These are phyloP conservation scores for Drosophila sucinea DNA, from an alignment of 1,140 invertebrate genomes.

Conservation along the genomic window DNA sequence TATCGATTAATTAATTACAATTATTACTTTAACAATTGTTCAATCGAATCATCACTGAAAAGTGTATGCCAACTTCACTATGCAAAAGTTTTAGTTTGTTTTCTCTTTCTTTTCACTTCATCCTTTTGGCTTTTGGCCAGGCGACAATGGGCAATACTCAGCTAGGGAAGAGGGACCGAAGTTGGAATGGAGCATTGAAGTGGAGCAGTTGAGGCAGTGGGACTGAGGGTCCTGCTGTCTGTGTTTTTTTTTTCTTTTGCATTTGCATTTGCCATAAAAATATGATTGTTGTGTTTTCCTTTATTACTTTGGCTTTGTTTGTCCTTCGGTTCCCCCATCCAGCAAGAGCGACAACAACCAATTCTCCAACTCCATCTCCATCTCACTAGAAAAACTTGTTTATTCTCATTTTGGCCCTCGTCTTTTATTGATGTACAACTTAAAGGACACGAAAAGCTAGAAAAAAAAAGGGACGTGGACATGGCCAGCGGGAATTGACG, in stretches of 20 bases:
- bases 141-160: slow-evolving; percentile 43
- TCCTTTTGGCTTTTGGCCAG: slow-evolving; percentile 8
- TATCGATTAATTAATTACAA: too few species aligned
- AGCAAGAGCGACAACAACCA: slow-evolving; percentile 6
- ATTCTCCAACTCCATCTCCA: slow-evolving; percentile 4
- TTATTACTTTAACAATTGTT: too few species aligned
- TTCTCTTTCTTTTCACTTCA: slow-evolving; percentile 15
- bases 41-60: not conserved
- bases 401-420: slow-evolving; percentile 47
- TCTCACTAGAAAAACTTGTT: slow-evolving; percentile 40
- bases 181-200: slow-evolving; percentile 20
- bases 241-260: slow-evolving; percentile 38
- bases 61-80: slow-evolving; percentile 1
- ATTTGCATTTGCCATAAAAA: slow-evolving; percentile 73
- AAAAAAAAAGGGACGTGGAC: slow-evolving; percentile 37
- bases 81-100: not conserved
- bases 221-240: slow-evolving; percentile 36
- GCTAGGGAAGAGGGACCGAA: slow-evolving; percentile 22
- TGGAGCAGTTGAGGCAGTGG: slow-evolving; percentile 14
- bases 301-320: slow-evolving; percentile 59
- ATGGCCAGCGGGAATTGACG: slow-evolving; percentile 61
- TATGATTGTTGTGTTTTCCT: slow-evolving; percentile 73
- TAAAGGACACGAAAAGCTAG: slow-evolving; percentile 29
- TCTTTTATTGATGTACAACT: slow-evolving; percentile 48
- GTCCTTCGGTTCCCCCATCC: slow-evolving; percentile 14